Evolutionary conservation across 2,113 vertebrate species (phyloP), one percentile per base, ranked within the genome.

Genomic region (Sturnira hondurensis): DNA sequence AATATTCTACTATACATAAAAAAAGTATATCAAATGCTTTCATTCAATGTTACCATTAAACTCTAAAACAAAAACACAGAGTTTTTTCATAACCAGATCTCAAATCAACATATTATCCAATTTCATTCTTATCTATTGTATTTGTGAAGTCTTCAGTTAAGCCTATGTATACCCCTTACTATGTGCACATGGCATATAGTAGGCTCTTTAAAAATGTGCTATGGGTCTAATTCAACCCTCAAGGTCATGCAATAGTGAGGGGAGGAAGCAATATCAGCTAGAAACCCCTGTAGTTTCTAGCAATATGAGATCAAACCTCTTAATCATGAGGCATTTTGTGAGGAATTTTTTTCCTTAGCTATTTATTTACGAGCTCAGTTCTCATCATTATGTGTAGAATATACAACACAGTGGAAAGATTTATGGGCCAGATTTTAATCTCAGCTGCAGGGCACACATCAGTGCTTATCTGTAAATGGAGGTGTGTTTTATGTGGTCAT

Each of bases 351-450:
- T 94, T 5, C 26, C 67, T 80, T 33, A n/a, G 78, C 78, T 94
- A 81, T 93, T 94, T 95, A 92, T 96, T 96, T 94, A 91, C 95
- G 71, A 85, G 89, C 68, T 94, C 61, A 86, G 82, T 95, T 89
- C 68, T 93, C 95, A 91, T 96, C 94, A 92, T 93, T 92, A 68
- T 70, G 31, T 83, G 92, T 86, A 68, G 58, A 92, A 78, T 96
- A 96, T 67, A 89, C 73, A 54, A 82, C 93, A 94, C 89, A 95
- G 95, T 95, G 41, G 68, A 87, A 61, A 97, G 96, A 97, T 97
- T 96, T 96, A 97, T 89, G 91, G 47, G 77, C 73, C 92, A 96
- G 96, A 97, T 97, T 97, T 92, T 95, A 96, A 97, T 97, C 96
- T 96, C 28, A 28, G 88, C 82, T 63, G 17, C 65, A 89, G 88